Evolutionary conservation across 1,140 invertebrate species (phyloP).

Genomic region (Aphelinus atriplicis): DNA sequence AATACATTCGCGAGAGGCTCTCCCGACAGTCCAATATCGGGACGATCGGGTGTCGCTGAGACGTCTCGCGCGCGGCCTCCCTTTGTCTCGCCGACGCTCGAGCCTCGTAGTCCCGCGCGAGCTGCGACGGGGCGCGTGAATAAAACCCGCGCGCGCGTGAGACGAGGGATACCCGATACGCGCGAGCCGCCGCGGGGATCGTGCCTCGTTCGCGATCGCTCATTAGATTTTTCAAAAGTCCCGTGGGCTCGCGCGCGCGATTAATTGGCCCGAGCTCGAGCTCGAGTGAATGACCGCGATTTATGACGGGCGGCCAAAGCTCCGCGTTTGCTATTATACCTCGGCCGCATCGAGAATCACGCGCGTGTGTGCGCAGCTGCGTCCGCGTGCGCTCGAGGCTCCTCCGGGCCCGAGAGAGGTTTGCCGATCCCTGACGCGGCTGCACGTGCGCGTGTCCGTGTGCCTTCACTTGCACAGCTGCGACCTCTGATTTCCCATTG

Average conservation of each 20-base stretch:
- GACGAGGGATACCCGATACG: conserved; percentile 21
- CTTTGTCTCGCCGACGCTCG: neutral
- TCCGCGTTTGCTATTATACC: conserved; percentile 11
- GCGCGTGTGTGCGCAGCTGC: neutral
- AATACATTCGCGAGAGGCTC: neutral
- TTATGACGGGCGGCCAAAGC: conserved; percentile 1
- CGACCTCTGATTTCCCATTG: too few relatives aligned
- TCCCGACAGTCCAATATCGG: neutral
- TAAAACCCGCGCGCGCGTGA: conserved; percentile 23
- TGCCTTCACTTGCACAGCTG: too few relatives aligned
- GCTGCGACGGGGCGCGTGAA: conserved; percentile 46
- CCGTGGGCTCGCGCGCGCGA: neutral
- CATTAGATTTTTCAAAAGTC: conserved; percentile 47
- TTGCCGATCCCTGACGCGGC: too few relatives aligned
- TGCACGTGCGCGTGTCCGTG: too few relatives aligned
- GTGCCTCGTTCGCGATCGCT: conserved; percentile 37
- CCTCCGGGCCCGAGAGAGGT: too few relatives aligned
- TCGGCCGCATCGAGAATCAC: conserved; percentile 9
- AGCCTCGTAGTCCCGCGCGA: neutral
- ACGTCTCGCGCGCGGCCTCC: neutral
- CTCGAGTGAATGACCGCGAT: neutral
- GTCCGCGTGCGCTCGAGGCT: neutral
- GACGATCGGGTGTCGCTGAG: neutral
- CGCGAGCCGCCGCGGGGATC: too few relatives aligned
- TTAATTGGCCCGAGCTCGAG: conserved; percentile 27